phyloP scores from a whole-genome alignment of 1,140 invertebrate genomes.

The Araneus ventricosus region DNA sequence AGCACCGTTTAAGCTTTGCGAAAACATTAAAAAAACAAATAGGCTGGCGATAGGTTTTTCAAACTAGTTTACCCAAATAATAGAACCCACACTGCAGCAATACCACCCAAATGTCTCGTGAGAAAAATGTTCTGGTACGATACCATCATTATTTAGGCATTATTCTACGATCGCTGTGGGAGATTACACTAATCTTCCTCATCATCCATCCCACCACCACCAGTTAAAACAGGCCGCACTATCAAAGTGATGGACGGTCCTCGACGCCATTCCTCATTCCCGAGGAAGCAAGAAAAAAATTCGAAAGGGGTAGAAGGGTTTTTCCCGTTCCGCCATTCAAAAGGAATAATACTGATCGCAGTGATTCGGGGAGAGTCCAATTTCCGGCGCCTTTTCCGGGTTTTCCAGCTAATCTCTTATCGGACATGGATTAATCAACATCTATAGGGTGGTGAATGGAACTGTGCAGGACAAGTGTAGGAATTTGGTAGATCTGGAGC shows the following conservation, averaged over 20 bases:
- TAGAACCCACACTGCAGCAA: neutral
- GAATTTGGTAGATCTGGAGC: neutral
- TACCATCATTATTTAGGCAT: neutral
- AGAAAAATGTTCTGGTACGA: neutral
- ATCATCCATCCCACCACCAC: neutral
- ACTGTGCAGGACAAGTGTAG: neutral
- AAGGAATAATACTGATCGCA: neutral
- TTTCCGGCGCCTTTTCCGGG: neutral
- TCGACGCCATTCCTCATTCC: neutral
- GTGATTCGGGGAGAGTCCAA: neutral
- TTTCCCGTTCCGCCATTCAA: neutral
- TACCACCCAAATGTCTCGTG: neutral
- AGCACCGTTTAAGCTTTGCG: too few relatives aligned
- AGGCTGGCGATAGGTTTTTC: too few relatives aligned
- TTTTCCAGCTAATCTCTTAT: neutral
- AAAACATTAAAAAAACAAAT: too few relatives aligned
- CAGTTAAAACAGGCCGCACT: conserved; percentile 13
- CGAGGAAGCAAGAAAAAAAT: neutral
- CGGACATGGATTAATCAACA: neutral
- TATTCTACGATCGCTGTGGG: neutral
- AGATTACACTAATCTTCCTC: neutral
- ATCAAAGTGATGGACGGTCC: neutral
- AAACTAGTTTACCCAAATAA: neutral
- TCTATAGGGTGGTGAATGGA: neutral
- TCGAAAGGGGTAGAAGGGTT: neutral